Evolutionary conservation across 2,888 invertebrate genomes (phyloP), one percentile per base, ranked within the genome.

Genomic region (Theristus sp.): DNA sequence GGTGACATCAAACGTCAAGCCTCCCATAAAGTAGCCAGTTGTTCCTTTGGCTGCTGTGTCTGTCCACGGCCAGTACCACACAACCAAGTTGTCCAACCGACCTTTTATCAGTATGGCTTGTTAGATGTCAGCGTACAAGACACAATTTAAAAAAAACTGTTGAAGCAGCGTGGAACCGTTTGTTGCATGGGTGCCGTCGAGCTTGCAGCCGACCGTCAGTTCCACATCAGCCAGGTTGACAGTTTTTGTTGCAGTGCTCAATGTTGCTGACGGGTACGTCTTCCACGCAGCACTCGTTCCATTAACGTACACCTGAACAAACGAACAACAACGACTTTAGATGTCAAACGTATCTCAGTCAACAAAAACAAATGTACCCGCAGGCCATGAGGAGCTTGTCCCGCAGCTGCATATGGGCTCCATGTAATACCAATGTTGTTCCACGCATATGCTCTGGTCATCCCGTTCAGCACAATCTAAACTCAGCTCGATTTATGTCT

Each of bases 261-360:
- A 10, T 13, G 26, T 10, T 3, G 56, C 17, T 38, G 38, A 38
- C 6, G 38, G 56, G 28, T 56, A 28, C 10, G 3, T 3, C 29
- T 56, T 56, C 56, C 56, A 56, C 25, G 56, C 56, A 6, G 56
- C 28, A n/a, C 27, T 27, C n/a, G 28, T 28, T 13, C 28, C 28
- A 22, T 56, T 56, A 6, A 56, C 29, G 22, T 26, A 56, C 25
- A 56, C 56, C 56, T 56, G n/a, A 56, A 56, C n/a, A n/a, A n/a
- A n/a, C n/a, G n/a, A n/a, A n/a, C n/a, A n/a, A n/a, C n/a, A n/a
- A n/a, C n/a, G n/a, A n/a, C n/a, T n/a, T n/a, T n/a, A n/a, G n/a
- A n/a, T n/a, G n/a, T n/a, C n/a, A n/a, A n/a, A n/a, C n/a, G n/a
- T n/a, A 56, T 22, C 10, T 26, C 22, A 13, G 3, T 13, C 3